Evolutionary conservation across 1,140 invertebrate species (phyloP).

Genomic region (Aphidius gifuensis): DNA sequence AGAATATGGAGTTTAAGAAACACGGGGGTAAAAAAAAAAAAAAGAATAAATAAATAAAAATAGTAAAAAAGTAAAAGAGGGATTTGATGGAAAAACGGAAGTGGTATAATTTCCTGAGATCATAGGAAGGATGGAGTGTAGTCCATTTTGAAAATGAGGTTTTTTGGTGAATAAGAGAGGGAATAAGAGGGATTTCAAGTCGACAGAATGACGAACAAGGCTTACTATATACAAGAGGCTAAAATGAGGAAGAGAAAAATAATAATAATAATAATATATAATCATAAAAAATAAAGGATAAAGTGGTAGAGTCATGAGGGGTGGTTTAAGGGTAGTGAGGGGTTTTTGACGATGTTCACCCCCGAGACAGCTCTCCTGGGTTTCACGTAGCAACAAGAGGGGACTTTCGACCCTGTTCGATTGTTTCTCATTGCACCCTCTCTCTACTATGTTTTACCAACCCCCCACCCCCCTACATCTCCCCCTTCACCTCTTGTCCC

Average conservation of each 20-base stretch:
- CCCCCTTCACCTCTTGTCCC: too few species aligned
- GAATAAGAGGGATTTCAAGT: slow-evolving; percentile 7
- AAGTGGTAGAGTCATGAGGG: slow-evolving; percentile 18
- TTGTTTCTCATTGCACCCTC: slow-evolving; percentile 37
- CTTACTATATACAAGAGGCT: slow-evolving; percentile 6
- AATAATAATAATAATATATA: slow-evolving; percentile 24
- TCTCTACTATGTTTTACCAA: slow-evolving; percentile 19
- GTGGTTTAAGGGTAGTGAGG: slow-evolving; percentile 30
- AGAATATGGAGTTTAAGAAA: background rate
- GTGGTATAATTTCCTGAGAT: slow-evolving; percentile 27
- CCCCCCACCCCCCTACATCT: too few species aligned
- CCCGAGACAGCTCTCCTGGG: slow-evolving; percentile 37
- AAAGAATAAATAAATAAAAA: too few species aligned
- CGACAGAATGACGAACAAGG: too few species aligned
- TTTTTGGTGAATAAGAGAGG: background rate
- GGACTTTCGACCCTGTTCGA: slow-evolving; percentile 42
- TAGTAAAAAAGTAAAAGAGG: too few species aligned
- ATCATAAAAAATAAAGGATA: slow-evolving; percentile 1
- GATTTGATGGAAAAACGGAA: slow-evolving; percentile 25
- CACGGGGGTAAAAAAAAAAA: background rate
- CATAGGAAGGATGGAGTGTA: slow-evolving; percentile 18
- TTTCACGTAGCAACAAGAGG: slow-evolving; percentile 42
- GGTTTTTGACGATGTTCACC: slow-evolving; percentile 26
- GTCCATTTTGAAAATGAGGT: slow-evolving; percentile 8
- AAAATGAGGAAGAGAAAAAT: slow-evolving; percentile 20